Base-by-base conservation (phyloP, 2,797 vertebrate species). In the Distichodus sexfasciatus region DNA sequence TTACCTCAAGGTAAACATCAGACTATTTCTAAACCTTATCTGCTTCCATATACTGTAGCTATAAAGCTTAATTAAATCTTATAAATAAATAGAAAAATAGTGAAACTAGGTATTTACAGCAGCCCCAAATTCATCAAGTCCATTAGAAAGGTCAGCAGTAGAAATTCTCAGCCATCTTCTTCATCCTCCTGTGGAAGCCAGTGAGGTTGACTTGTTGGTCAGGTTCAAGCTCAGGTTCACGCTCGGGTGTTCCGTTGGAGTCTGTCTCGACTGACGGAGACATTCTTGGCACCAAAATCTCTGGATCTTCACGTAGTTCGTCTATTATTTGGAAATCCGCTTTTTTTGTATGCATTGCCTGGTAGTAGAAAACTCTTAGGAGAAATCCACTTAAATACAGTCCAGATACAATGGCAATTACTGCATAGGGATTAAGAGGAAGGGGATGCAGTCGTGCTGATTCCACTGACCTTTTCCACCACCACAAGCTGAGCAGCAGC, bases 361-460 rank as follows among this genome's bases (percentile, higher is more conserved):
- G 75, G 84, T 99, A 98, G 83, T 99, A 99, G 44, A 87, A 10
- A 0, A 86, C 35, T 58, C 92, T 93, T n/a, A 97, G 69, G 0
- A 77, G 54, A 61, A 97, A 81, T 0, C 97, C 96, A 31, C 92
- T 47, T 3, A 89, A 11, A 78, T 94, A 92, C 94, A 63, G 0
- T 83, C 51, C 0, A 84, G 51, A 68, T 95, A 94, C 82, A 96
- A 94, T 3, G 0, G 1, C n/a, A 0, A 82, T 0, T n/a, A 72
- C 0, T 0, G 82, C 43, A 2, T 72, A 24, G 0, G 3, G 0
- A 0, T 40, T 44, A 1, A 69, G 36, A 0, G 74, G 33, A 0
- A 76, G 14, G 4, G 69, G 17, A 21, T 48, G 43, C 2, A 55
- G 1, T 2, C 76, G 77, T 0, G 61, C 29, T 0, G 80, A 29